phyloP scores from a whole-genome alignment of 2,113 vertebrate species.

The Oncorhynchus clarkii region DNA sequence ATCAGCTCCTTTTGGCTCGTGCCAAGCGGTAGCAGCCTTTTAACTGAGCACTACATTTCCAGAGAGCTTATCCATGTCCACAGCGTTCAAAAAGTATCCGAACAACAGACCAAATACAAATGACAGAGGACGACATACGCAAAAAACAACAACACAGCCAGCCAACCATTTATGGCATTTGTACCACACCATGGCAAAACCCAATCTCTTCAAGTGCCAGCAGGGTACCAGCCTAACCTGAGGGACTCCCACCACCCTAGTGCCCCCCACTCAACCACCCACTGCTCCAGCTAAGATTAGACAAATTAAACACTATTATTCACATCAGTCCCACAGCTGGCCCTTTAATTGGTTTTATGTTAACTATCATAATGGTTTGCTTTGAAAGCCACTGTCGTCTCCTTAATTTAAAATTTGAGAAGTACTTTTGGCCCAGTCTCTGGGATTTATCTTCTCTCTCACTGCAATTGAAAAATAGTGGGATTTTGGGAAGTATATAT shows the following conservation, averaged over 20 bases:
- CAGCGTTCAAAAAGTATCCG: neutral
- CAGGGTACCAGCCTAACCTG: too few relatives aligned
- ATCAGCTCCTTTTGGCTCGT: conserved; percentile 35
- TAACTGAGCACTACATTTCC: neutral
- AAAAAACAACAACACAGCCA: conserved; percentile 46
- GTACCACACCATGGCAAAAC: neutral
- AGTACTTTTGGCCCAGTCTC: conserved; percentile 50
- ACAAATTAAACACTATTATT: conserved; percentile 75
- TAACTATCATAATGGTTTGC: conserved; percentile 75
- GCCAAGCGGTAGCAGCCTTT: neutral
- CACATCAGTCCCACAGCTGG: conserved; percentile 72
- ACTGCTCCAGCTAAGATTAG: conserved; percentile 73
- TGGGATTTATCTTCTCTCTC: conserved; percentile 51
- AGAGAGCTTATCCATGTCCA: neutral
- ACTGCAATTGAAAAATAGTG: conserved; percentile 42
- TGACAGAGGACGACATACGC: conserved; percentile 12
- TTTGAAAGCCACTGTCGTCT: conserved; percentile 72
- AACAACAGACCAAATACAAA: conserved; percentile 28
- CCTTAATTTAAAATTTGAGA: conserved; percentile 68
- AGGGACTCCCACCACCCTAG: conserved; percentile 1
- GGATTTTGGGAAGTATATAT: conserved; percentile 30
- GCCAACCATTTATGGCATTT: conserved; percentile 40
- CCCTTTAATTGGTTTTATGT: conserved; percentile 75
- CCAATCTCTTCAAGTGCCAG: neutral
- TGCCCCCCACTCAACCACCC: conserved; percentile 18